Conservation (phyloP, 1,140 invertebrate genomes). For the Nymphalis io region DNA sequence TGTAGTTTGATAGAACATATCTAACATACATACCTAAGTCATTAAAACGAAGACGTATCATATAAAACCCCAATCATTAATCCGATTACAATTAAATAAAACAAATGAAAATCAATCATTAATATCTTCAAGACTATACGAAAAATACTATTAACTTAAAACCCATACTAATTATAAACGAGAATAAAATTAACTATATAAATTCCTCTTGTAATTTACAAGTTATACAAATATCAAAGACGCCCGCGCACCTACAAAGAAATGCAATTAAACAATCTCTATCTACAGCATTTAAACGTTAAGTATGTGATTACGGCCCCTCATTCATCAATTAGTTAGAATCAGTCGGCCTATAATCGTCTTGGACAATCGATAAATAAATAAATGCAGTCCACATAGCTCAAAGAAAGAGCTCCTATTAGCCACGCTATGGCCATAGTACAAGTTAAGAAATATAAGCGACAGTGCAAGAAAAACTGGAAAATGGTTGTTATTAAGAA, state of each 20-base stretch:
- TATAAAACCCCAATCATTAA: too few species aligned
- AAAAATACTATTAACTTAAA: too few species aligned
- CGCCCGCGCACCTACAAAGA: slow-evolving; percentile 15
- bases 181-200: too few species aligned
- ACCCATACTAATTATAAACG: too few species aligned
- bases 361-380: slow-evolving; percentile 55
- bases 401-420: slow-evolving; percentile 49
- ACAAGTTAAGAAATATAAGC: slow-evolving; percentile 17
- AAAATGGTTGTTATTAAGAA: too few species aligned
- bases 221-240: slow-evolving; percentile 12
- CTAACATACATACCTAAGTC: too few species aligned
- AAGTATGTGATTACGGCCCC: slow-evolving; percentile 36
- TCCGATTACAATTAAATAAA: too few species aligned
- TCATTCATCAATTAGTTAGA: slow-evolving; percentile 45
- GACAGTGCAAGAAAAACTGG: not conserved
- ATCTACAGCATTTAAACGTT: slow-evolving; percentile 13
- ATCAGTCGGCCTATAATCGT: slow-evolving; percentile 45
- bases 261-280: slow-evolving; percentile 23
- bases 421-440: slow-evolving; percentile 37
- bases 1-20: too few species aligned
- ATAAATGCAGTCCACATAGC: slow-evolving; percentile 46
- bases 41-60: too few species aligned
- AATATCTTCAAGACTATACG: too few species aligned
- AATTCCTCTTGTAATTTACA: not conserved
- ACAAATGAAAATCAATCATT: too few species aligned